Base-by-base conservation (phyloP, 35 echinoderm and acorn worm species). In the Nesometra sesokonis region DNA sequence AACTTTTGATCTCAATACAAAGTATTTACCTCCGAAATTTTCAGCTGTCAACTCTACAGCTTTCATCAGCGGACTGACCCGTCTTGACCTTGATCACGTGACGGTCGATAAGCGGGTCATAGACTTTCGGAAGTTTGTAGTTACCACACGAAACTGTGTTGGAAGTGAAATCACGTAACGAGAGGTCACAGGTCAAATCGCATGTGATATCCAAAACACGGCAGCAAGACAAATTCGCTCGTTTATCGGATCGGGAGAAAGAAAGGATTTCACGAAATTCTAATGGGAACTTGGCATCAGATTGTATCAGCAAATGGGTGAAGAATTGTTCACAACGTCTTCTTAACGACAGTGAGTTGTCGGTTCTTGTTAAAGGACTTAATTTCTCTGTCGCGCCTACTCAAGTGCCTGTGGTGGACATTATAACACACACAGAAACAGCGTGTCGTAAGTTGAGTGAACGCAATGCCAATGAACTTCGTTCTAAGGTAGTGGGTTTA, bases 251-350 rank as follows among this genome's bases (percentile, higher is more conserved):
- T 13, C 46, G 43, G 30, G 82, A 88, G 35, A 88, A 81, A 0
- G 79, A 78, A 29, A 11, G 31, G 8, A 29, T 31, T 46, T 32
- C 27, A 32, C 79, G 87, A 37, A 88, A 81, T 39, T 30, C 27
- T 82, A 80, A 82, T 27, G 82, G n/a, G 5, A 82, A 81, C 33
- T 32, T 88, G 15, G 87, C 87, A 31, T 88, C 87, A 9, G 87
- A 88, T 0, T 88, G 87, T 40, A 88, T 88, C 40, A 81, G 79
- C 46, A 82, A 82, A 82, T 88, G 87, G 87, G 87, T 82, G 0
- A 88, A 88, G 33, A 88, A 88, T 43, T 88, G 87, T 82, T 88
- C 87, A 0, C 7, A 82, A 13, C 17, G 87, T n/a, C 36, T 88
- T 21, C 17, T 88, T 4, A 88, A 46, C 23, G 79, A 88, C 82